phyloP scores from a whole-genome alignment of 2,797 vertebrate species.

The Sebastes oblongus region DNA sequence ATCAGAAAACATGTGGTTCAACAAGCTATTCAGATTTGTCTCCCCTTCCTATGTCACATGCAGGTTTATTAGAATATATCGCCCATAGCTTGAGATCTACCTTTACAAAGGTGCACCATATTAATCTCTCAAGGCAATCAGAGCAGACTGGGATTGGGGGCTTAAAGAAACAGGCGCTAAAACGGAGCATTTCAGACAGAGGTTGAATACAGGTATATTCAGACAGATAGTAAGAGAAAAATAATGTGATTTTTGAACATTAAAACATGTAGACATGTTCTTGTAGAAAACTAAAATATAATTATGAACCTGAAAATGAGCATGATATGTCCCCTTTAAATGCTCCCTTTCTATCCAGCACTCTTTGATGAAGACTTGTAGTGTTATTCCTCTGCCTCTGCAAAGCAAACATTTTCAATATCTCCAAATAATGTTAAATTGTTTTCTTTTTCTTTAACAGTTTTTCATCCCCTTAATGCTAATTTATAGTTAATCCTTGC shows the following conservation, averaged over 20 bases:
- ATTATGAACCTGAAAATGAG: neutral
- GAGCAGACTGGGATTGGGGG: neutral
- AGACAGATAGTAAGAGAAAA: neutral
- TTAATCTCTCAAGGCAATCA: neutral
- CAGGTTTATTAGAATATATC: too few species aligned
- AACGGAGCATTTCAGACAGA: neutral
- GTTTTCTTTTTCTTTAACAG: neutral
- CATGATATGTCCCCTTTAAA: neutral
- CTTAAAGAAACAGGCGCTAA: neutral
- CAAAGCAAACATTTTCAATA: neutral
- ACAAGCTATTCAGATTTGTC: too few species aligned
- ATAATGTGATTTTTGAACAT: neutral
- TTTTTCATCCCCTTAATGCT: neutral
- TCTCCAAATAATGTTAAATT: neutral
- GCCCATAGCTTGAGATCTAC: too few species aligned
- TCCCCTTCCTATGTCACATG: neutral
- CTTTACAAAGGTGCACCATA: too few species aligned
- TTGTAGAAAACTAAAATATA: neutral
- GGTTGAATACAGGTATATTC: neutral
- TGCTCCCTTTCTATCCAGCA: neutral
- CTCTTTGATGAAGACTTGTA: slow-evolving; percentile 42
- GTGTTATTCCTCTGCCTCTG: slow-evolving; percentile 6
- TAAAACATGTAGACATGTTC: neutral
- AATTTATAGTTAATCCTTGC: slow-evolving; percentile 1
- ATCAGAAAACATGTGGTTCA: too few species aligned